These are phyloP conservation scores for Platalea minor DNA, from an alignment of 2,797 vertebrate genomes.

Conservation along the genomic window DNA sequence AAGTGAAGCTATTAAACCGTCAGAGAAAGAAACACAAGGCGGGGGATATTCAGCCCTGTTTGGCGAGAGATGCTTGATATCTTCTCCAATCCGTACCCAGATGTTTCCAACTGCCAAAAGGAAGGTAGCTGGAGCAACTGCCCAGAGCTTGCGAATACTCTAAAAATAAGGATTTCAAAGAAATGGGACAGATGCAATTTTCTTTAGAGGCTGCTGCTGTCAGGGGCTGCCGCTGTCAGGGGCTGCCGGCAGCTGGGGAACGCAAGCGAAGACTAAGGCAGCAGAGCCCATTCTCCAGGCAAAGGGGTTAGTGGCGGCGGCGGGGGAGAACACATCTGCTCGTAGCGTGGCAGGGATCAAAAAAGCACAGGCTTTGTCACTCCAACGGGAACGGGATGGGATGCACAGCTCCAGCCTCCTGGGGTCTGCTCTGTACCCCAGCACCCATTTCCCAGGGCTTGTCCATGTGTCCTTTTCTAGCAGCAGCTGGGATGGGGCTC, in stretches of 20 bases:
- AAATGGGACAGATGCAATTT: background rate
- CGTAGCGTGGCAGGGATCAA: background rate
- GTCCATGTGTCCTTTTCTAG: background rate
- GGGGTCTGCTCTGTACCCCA: background rate
- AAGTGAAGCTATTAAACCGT: background rate
- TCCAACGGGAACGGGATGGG: background rate
- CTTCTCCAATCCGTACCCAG: background rate
- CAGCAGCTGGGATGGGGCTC: background rate
- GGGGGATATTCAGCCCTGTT: background rate
- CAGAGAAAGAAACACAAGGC: background rate
- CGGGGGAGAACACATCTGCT: background rate
- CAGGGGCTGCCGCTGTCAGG: background rate
- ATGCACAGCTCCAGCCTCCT: rapidly evolving
- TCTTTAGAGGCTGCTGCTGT: conserved; percentile 45
- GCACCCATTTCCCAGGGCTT: background rate
- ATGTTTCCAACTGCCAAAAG: background rate
- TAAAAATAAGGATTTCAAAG: conserved; percentile 1
- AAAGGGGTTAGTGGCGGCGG: background rate
- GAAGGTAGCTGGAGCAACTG: conserved; percentile 8
- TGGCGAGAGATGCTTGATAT: background rate
- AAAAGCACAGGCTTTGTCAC: background rate
- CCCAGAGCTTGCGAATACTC: conserved; percentile 4
- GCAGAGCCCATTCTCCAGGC: conserved; percentile 1
- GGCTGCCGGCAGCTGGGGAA: background rate
- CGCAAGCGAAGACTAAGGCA: background rate